Evolutionary conservation across 2,113 vertebrate genomes (phyloP), one percentile per base, ranked within the genome.

Genomic region (Siphamia tubifer): DNA sequence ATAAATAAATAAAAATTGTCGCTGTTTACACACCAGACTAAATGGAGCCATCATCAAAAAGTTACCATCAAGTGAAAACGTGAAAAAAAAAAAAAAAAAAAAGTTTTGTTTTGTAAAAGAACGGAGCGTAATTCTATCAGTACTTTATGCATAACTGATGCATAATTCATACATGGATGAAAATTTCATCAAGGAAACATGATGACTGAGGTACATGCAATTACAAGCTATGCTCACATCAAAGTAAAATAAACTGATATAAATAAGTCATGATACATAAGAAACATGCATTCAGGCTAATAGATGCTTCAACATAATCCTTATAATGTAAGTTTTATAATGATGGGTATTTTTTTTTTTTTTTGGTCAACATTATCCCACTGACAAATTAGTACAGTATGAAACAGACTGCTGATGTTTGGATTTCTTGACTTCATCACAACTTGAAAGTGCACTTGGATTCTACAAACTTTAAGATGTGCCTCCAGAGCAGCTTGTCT

Each of bases 101-200:
- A 43, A 86, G 74, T 85, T 83, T 81, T 86, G 76, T 80, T 86
- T 87, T 73, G 54, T 49, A 52, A 51, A 49, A 79, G 81, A 60
- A 53, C n/a, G n/a, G 69, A 79, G 55, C 68, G 57, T 38, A 76
- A 89, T 87, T 87, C 76, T 63, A 61, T 75, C 66, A 23, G 61
- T 86, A 57, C 74, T 91, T 89, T 89, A 88, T 91, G 86, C 84
- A 91, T 73, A 70, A 77, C 55, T 65, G 31, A 79, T 93, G 24
- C 55, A 92, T 92, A 87, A 93, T 93, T 92, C 64, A 93, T 88
- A 9, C 12, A 38, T 3, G 52, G 77, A 89, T 93, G 79, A 92
- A 91, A 88, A 35, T 90, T 92, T 91, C 69, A 92, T 92, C 85
- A 91, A 89, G 85, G 82, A 90, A 93, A 93, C 79, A 91, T 74